Base-by-base conservation (phyloP, 1,140 invertebrate genomes). In the Adoxophyes honmai region DNA sequence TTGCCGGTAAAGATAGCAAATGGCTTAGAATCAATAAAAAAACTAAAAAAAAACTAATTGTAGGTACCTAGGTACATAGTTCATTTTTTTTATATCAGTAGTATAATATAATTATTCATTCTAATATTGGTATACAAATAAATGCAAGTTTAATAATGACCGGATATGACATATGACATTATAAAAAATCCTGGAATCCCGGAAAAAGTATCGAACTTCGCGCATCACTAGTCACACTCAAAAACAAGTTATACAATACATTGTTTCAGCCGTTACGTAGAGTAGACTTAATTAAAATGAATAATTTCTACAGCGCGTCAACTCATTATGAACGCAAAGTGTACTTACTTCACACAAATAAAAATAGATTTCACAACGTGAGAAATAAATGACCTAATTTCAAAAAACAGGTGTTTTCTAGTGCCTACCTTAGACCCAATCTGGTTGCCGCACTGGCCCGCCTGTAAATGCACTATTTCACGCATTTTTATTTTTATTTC, bases 401-500 rank as follows among this genome's bases (percentile, higher is more conserved):
- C 15, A 14, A 39, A 52, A 48, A 56, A 64, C 34, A 34, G 34
- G 21, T 44, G 0, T 61, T 53, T 51, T 14, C 16, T 37, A 35
- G 42, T 34, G 76, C 91, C 90, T 88, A 97, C 96, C 94, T 97
- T 98, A 44, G 96, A 95, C 77, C 97, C 97, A 81, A 98, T 98
- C 90, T 98, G 96, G 90, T 98, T 98, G 59, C 97, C 97, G 87
- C 97, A 98, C 85, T 98, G 97, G 55, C 97, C 97, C 59, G 94
- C 95, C 88, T 98, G 97, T 64, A 98, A 91, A 87, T 98, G 96
- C 61, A 98, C 95, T 74, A 98, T 98, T 94, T 98, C 97, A 86
- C 97, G 93, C 96, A 98, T 98, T 84, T 90, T 93, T 38, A 59
- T 52, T 56, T 61, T 36, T 56, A 39, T 59, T 59, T 36, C 21